Conservation (phyloP, 2,888 invertebrate species). For the Plusia festucae region DNA sequence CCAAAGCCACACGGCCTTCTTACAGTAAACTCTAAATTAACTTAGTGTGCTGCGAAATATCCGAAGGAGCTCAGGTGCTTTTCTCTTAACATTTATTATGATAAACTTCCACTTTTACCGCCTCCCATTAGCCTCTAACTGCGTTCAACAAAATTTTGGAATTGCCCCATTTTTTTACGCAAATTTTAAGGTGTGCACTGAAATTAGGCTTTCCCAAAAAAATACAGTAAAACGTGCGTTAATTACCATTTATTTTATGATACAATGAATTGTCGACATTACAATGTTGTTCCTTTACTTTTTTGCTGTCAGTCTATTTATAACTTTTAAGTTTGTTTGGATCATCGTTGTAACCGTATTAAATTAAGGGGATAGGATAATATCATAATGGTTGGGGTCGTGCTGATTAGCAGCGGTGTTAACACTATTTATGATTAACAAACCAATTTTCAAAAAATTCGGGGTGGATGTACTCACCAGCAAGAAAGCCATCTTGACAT, state of each 20-base stretch:
- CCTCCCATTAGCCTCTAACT: conserved; percentile 62
- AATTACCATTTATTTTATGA: conserved; percentile 2
- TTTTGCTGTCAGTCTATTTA: too few relatives aligned
- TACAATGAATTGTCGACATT: neutral
- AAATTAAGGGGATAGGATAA: too few relatives aligned
- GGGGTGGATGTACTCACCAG: too few relatives aligned
- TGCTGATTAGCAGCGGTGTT: too few relatives aligned
- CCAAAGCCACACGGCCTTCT: conserved; percentile 43
- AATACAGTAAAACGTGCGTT: conserved; percentile 19
- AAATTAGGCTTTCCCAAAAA: conserved; percentile 20
- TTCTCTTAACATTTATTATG: conserved; percentile 74
- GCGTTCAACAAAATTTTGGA: conserved; percentile 57
- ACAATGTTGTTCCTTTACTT: neutral
- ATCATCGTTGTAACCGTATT: too few relatives aligned
- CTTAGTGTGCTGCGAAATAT: conserved; percentile 62
- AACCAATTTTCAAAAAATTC: too few relatives aligned
- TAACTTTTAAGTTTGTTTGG: too few relatives aligned
- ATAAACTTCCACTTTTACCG: conserved; percentile 69
- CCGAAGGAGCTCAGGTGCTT: conserved; percentile 67
- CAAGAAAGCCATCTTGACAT: too few relatives aligned
- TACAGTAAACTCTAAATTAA: conserved; percentile 61
- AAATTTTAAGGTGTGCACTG: conserved; percentile 37
- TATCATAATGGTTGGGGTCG: neutral
- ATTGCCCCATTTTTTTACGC: conserved; percentile 47
- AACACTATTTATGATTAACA: too few relatives aligned